Base-by-base conservation (phyloP, 2,113 vertebrate species). In the Malaclemys terrapin region DNA sequence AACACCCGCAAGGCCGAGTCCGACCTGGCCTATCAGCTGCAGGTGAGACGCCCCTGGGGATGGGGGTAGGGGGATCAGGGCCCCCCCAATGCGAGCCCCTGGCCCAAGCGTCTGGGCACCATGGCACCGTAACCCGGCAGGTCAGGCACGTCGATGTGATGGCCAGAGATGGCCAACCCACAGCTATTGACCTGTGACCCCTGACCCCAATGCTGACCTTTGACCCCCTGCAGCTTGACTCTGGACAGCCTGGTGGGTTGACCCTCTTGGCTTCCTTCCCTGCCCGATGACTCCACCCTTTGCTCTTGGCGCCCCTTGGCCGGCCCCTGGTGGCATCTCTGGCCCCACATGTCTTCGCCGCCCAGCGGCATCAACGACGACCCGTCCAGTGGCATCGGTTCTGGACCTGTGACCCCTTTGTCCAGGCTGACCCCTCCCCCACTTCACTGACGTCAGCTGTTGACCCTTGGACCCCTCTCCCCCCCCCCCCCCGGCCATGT, bases 1-100 rank as follows among this genome's bases (percentile, higher is more conserved):
- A 99, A 99, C 98, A 98, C 98, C 62, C 99, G 99, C 97, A 99
- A 99, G 89, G 99, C 99, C 0, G 99, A 99, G 97, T 99, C 99
- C 6, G 99, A 99, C 95, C 98, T 99, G 97, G 99, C 99, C 80
- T 99, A 99, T 94, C 99, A 99, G 94, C 98, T 99, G 57, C 99
- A 99, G 99, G 99, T 99, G 96, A 80, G n/a, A 47, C 27, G 16
- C 12, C 11, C 2, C 12, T 10, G 2, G 6, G 50, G 50, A 52
- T 0, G 14, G 50, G 50, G 50, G 50, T 52, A 3, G 8, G 7
- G 62, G n/a, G 42, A 20, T 13, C 53, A 45, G 9, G 49, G 47
- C 8, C 29, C 12, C 59, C 13, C 12, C 59, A 6, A 14, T 14
- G 29, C 59, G 29, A 59, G 57, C 57, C 9, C 62, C 16, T 3